phyloP scores from a whole-genome alignment of 2,113 vertebrate genomes.

The Bombycilla garrulus region DNA sequence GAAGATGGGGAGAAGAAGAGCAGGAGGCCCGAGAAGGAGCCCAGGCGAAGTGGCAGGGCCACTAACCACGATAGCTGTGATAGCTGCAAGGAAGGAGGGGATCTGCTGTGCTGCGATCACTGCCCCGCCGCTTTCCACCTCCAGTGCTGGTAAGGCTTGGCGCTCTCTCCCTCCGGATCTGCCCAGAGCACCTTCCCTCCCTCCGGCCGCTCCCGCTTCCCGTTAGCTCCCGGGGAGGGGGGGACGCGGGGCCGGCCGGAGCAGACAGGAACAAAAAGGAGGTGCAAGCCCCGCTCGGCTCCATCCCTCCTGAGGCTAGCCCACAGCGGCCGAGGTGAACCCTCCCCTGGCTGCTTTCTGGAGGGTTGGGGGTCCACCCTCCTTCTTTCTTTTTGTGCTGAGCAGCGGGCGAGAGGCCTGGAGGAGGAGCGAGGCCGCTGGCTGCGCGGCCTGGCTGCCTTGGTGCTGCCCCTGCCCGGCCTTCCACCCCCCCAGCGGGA shows the following conservation, averaged over 20 bases:
- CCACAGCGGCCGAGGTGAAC: background rate
- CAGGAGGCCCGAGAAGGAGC: conserved; percentile 87
- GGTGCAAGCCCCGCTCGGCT: background rate
- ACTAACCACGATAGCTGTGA: conserved; percentile 98
- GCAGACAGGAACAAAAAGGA: conserved; percentile 1
- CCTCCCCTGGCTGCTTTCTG: background rate
- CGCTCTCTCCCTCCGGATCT: background rate
- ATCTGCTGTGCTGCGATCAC: conserved; percentile 93
- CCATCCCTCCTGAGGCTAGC: background rate
- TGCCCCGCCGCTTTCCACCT: conserved; percentile 95
- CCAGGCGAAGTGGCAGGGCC: conserved; percentile 89
- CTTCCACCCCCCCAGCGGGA: background rate
- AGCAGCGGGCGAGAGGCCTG: background rate
- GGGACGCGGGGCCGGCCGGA: background rate
- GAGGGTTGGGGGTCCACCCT: background rate
- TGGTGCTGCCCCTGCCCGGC: background rate
- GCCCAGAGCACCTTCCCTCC: background rate
- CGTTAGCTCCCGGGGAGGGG: background rate
- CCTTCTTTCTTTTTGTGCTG: conserved; percentile 34
- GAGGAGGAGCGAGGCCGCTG: conserved; percentile 32
- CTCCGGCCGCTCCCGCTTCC: background rate
- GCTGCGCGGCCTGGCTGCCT: background rate
- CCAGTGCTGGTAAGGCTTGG: conserved; percentile 90
- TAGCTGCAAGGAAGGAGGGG: conserved; percentile 94
- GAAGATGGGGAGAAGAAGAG: conserved; percentile 90